phyloP scores from a whole-genome alignment of 2,888 invertebrate genomes.

The Orthosia cruda region DNA sequence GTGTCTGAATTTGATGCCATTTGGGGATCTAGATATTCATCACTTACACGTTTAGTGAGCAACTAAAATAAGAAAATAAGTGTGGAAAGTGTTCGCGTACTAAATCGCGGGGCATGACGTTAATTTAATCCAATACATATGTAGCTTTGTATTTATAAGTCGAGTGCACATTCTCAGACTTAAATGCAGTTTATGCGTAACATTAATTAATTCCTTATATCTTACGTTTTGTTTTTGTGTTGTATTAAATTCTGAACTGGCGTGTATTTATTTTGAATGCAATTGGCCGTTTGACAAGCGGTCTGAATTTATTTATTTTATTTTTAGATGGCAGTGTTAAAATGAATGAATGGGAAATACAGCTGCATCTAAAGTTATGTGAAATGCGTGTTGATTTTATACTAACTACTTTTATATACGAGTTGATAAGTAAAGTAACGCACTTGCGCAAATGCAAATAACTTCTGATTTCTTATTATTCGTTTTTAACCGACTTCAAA shows the following conservation, averaged over 20 bases:
- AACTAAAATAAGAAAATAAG: slow-evolving; percentile 37
- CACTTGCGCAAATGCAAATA: too few relatives aligned
- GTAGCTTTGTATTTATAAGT: slow-evolving; percentile 32
- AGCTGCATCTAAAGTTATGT: too few relatives aligned
- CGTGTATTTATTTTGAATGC: neutral
- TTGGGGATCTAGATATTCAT: too few relatives aligned
- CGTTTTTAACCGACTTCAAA: too few relatives aligned
- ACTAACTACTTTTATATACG: too few relatives aligned
- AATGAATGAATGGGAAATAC: too few relatives aligned
- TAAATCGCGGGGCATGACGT: slow-evolving; percentile 13
- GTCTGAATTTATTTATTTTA: neutral
- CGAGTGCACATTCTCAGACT: slow-evolving; percentile 17
- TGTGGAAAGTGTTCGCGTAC: slow-evolving; percentile 17
- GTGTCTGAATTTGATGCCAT: too few relatives aligned
- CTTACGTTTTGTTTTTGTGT: neutral
- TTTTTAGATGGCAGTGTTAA: neutral
- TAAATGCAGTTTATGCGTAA: slow-evolving; percentile 7
- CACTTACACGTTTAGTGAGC: too few relatives aligned
- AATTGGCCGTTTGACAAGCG: neutral
- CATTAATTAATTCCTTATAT: neutral
- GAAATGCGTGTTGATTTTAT: too few relatives aligned
- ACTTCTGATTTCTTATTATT: too few relatives aligned
- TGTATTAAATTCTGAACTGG: too few relatives aligned
- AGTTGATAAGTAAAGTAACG: too few relatives aligned
- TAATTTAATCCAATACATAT: slow-evolving; percentile 46